Evolutionary conservation across 2,888 invertebrate genomes (phyloP), one percentile per base, ranked within the genome.

Genomic region (Nineta flava): DNA sequence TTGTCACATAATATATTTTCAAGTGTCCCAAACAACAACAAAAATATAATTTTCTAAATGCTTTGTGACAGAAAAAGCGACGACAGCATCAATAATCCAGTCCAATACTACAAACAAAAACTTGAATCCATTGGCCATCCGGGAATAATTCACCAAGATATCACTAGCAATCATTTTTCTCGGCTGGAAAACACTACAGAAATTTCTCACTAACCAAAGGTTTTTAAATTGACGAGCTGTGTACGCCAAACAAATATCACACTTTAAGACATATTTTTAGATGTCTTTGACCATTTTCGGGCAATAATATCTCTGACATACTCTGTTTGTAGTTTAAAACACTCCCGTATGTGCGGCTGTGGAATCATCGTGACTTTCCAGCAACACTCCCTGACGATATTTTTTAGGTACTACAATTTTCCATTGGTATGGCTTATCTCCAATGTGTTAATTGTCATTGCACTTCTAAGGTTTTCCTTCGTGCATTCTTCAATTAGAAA

Each of bases 201-300:
- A n/a, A n/a, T n/a, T n/a, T n/a, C 32, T 10, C 32, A 32, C 10
- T 32, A 32, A 10, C 32, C 32, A 7, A 9, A 32, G n/a, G n/a
- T n/a, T 32, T 32, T 32, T 7, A 32, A 10, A 7, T 32, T 32
- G 32, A 32, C 32, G 32, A 7, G 10, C 32, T 31, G 16, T 46
- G n/a, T 46, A 16, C 3, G n/a, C 26, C 4, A 17, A 13, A 3
- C 35, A 59, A 1, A 43, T 44, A 9, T 31, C 7, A 32, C 58
- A 59, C 2, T 13, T 31, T 2, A 48, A 19, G 0, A 58, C 55
- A 31, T 51, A 57, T 0, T 38, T 45, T 1, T 48, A 50, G 1
- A 57, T 43, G 17, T 57, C 56, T 4, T 42, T 7, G 19, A 47
- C 43, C 53, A 57, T 54, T 10, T 50, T 26, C 2, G 59, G 58